phyloP scores from a whole-genome alignment of 1,140 invertebrate genomes.

The Coptotermes formosanus region DNA sequence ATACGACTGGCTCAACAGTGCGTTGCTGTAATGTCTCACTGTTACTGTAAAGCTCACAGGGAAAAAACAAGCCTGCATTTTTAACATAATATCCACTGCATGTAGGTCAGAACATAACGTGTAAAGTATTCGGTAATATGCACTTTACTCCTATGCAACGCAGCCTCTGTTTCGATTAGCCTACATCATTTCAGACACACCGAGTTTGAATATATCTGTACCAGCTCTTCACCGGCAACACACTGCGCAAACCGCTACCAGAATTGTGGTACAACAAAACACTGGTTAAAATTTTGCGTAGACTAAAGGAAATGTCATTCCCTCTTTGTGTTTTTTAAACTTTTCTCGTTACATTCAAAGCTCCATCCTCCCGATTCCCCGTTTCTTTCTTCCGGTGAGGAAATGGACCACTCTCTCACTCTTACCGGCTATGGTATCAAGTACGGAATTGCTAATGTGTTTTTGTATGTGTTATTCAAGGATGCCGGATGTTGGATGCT shows the following conservation, averaged over 20 bases:
- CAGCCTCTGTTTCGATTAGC: too few relatives aligned
- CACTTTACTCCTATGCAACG: too few relatives aligned
- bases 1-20: too few relatives aligned
- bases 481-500: neutral
- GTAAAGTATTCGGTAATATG: too few relatives aligned
- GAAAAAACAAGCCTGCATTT: too few relatives aligned
- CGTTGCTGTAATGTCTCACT: too few relatives aligned
- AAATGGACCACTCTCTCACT: neutral
- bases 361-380: neutral
- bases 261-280: neutral
- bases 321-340: neutral
- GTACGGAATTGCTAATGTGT: neutral
- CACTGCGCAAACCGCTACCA: neutral
- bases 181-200: too few relatives aligned
- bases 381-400: neutral
- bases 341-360: neutral
- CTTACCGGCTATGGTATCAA: neutral
- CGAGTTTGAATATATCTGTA: too few relatives aligned
- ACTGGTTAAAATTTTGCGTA: neutral
- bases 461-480: neutral
- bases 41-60: too few relatives aligned
- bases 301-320: neutral
- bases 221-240: too few relatives aligned
- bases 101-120: too few relatives aligned
- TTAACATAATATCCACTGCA: too few relatives aligned